Conservation (phyloP, 1,140 invertebrate species). For the Drosophila miranda region DNA sequence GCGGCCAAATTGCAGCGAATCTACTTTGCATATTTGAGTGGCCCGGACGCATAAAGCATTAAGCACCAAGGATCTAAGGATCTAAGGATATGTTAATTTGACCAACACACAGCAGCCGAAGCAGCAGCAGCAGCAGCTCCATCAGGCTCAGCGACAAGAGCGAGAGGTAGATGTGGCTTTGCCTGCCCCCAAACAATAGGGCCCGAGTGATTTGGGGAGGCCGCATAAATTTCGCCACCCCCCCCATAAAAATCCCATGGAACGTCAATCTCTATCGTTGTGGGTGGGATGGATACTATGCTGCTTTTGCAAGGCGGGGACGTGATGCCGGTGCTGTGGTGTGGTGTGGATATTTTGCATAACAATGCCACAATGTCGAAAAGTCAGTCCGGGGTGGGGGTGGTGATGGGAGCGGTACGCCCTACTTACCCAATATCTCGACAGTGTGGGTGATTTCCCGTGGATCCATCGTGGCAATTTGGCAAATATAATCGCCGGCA, state of each 20-base stretch:
- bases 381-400: slow-evolving; percentile 29
- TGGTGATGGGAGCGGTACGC: too few species aligned
- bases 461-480: slow-evolving; percentile 85
- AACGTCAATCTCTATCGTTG: slow-evolving; percentile 35
- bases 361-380: slow-evolving; percentile 53
- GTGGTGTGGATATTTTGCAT: slow-evolving; percentile 59
- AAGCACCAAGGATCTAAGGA: slow-evolving; percentile 45
- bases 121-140: background rate
- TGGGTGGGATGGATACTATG: slow-evolving; percentile 2
- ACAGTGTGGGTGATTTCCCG: slow-evolving; percentile 85
- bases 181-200: slow-evolving; percentile 68
- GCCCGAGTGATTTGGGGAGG: slow-evolving; percentile 72
- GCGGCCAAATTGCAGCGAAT: slow-evolving; percentile 75
- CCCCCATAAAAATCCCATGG: slow-evolving; percentile 53
- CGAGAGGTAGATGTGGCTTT: slow-evolving; percentile 19
- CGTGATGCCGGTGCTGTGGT: slow-evolving; percentile 1
- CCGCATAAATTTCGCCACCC: slow-evolving; percentile 65
- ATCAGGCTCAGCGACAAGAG: background rate
- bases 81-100: slow-evolving; percentile 77
- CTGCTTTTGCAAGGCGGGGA: background rate
- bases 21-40: slow-evolving; percentile 79
- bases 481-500: slow-evolving; percentile 85
- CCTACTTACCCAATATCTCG: slow-evolving; percentile 84
- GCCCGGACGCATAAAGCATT: slow-evolving; percentile 55
- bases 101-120: slow-evolving; percentile 34